phyloP scores from a whole-genome alignment of 2,113 vertebrate genomes.

The Psilopogon haemacephalus region DNA sequence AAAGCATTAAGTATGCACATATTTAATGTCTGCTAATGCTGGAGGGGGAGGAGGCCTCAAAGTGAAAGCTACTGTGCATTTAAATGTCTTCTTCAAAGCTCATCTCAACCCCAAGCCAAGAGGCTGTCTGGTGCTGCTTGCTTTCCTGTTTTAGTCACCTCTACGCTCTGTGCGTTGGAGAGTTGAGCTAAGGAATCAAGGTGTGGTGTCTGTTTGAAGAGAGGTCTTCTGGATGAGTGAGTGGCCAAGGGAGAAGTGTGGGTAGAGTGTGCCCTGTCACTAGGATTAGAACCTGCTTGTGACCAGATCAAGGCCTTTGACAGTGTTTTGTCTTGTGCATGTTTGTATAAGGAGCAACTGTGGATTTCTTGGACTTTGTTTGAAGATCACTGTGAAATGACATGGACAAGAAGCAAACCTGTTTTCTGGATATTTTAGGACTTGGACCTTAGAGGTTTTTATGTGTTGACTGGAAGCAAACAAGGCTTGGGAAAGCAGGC shows the following conservation, averaged over 20 bases:
- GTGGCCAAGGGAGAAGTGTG: background rate
- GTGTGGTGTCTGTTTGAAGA: background rate
- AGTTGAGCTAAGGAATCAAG: background rate
- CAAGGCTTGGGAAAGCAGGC: background rate
- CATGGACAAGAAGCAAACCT: background rate
- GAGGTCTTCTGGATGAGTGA: background rate
- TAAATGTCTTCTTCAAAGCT: background rate
- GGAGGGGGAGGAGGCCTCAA: background rate
- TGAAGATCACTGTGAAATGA: background rate
- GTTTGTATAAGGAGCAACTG: background rate
- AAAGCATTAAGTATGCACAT: background rate
- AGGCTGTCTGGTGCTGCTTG: background rate
- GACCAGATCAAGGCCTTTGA: background rate
- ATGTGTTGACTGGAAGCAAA: background rate
- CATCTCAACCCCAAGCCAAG: background rate
- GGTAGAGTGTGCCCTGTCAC: background rate
- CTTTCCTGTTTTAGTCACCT: background rate
- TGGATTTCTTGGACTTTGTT: background rate
- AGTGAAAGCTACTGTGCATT: background rate
- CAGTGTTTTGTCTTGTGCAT: background rate
- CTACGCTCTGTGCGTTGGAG: accelerated
- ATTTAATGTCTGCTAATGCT: background rate
- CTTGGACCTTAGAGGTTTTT: background rate
- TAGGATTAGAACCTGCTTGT: background rate
- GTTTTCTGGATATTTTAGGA: background rate